Conservation (phyloP, 2,113 vertebrate genomes). For the Illadopsis cleaveri region DNA sequence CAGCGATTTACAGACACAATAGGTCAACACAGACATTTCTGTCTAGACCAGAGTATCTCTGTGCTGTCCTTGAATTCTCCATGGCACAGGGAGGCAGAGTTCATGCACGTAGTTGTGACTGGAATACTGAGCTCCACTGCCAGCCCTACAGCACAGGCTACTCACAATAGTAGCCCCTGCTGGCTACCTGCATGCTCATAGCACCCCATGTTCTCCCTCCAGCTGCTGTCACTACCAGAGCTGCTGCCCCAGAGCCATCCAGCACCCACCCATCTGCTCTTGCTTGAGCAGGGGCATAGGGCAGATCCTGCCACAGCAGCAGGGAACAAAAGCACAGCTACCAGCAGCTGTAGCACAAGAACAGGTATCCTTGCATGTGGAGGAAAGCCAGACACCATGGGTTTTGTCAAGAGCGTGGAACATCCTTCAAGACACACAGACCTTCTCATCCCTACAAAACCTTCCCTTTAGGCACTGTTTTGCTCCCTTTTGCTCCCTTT, state of each 20-base stretch:
- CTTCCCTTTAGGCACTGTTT: neutral
- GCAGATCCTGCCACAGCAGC: neutral
- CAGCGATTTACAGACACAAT: neutral
- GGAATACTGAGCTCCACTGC: fast-evolving
- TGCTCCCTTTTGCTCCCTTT: neutral
- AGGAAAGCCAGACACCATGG: neutral
- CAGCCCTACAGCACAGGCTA: fast-evolving
- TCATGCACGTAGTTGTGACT: fast-evolving
- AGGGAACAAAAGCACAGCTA: neutral
- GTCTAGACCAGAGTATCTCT: neutral
- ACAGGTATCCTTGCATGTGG: too few relatives aligned
- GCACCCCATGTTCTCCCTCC: neutral
- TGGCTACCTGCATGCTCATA: fast-evolving
- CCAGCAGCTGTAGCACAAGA: neutral
- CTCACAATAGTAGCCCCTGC: neutral
- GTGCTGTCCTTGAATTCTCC: neutral
- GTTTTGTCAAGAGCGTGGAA: neutral
- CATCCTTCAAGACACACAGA: neutral
- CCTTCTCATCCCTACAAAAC: neutral
- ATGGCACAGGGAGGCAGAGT: neutral
- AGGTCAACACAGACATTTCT: neutral
- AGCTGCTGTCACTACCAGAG: neutral
- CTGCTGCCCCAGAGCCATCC: neutral
- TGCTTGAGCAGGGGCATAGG: neutral
- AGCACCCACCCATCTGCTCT: neutral